Base-by-base conservation (phyloP, 2,888 invertebrate species). In the Onchidella celtica region DNA sequence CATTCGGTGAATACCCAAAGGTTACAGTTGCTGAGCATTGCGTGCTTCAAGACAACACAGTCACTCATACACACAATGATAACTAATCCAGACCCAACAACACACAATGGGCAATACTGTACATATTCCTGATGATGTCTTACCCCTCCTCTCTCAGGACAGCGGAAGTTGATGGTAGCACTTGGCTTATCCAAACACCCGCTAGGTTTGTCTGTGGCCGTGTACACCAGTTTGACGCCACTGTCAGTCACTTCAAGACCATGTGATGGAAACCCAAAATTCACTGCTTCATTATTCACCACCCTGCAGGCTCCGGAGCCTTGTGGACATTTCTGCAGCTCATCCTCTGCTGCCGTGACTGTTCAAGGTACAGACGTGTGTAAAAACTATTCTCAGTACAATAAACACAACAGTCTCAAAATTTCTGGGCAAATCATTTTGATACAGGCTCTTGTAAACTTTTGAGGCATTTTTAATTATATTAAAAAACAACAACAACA, bases 61-160 rank as follows among this genome's bases (percentile, higher is more conserved):
- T n/a, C n/a, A n/a, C n/a, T n/a, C n/a, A n/a, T n/a, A n/a, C n/a
- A n/a, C n/a, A n/a, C n/a, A n/a, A n/a, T n/a, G n/a, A n/a, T n/a
- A n/a, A n/a, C n/a, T n/a, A n/a, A n/a, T n/a, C n/a, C n/a, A n/a
- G n/a, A n/a, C n/a, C n/a, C n/a, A n/a, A n/a, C n/a, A n/a, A n/a
- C n/a, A n/a, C n/a, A n/a, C n/a, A n/a, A n/a, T n/a, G n/a, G n/a
- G n/a, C n/a, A n/a, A n/a, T n/a, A n/a, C n/a, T n/a, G n/a, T n/a
- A n/a, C n/a, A n/a, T n/a, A n/a, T n/a, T n/a, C n/a, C n/a, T n/a
- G n/a, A n/a, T n/a, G n/a, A n/a, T n/a, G n/a, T n/a, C 86, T 85
- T 87, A 91, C 91, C 81, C 87, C 88, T 76, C 90, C 90, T 61
- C 87, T 79, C 29, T 87, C 74, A 21, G 91, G 91, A 84, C 91